Evolutionary conservation across 1,140 invertebrate genomes (phyloP), one percentile per base, ranked within the genome.

Genomic region (Drosophila lowei): DNA sequence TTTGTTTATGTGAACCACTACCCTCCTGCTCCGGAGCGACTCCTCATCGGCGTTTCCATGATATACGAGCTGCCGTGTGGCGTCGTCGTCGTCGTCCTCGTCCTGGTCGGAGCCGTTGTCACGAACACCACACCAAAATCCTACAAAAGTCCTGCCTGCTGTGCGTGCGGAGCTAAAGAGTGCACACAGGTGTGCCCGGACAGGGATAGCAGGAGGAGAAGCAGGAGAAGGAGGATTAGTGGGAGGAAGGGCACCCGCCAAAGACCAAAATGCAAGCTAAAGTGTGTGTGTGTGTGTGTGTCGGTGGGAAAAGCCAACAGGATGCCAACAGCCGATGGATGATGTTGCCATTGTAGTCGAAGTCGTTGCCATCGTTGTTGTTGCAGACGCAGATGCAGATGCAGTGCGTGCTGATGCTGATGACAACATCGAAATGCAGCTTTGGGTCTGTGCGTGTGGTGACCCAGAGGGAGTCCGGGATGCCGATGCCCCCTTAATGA

Each of bases 1-100:
- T 88, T 85, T 88, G 80, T 85, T 81, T 89, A 83, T 88, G 79
- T 48, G 83, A 81, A 77, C 66, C 71, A 44, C 55, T 52, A 53
- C 52, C 66, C 58, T 54, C 52, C 56, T 23, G 9, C 21, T 25
- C 15, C n/a, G 18, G 16, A 4, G 15, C 18, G 42, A 16, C 8
- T 8, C 34, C 58, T 49, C 72, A 56, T 70, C 56, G 70, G 64
- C 59, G 63, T 56, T 68, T 21, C 52, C 74, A 53, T 74, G 72
- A 76, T 65, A 61, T 73, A 59, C 48, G 65, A 74, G 65, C 55
- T 78, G 58, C 44, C 34, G 34, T 38, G 34, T 64, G 41, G 34
- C 53, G 41, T 25, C 44, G 47, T 53, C 57, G 42, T 48, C 34
- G 30, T 21, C 62, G 25, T 28, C 6, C 21, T 23, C 23, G 28